A percentile compares a stretch with the other conserved stretches of the same genome.
Evolutionary conservation across 2,888 invertebrate genomes (phyloP).

Genomic region (Altica lythri): DNA sequence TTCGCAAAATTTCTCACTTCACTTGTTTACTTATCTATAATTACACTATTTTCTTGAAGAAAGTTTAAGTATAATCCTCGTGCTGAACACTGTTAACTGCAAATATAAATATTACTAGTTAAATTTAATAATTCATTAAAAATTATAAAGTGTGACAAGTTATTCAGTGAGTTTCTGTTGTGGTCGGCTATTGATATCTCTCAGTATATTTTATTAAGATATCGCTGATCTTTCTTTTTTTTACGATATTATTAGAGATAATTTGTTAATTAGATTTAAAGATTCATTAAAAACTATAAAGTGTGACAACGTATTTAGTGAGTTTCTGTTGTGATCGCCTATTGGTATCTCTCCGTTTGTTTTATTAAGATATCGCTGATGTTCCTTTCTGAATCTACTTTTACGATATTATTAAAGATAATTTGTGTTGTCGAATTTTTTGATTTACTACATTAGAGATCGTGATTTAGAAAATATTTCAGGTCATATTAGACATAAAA

Average conservation of each 20-base stretch:
- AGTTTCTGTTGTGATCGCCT: conserved; percentile 10
- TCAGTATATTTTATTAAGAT: background rate
- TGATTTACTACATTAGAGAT: conserved; percentile 27
- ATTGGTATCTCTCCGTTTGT: conserved; percentile 9
- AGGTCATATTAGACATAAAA: conserved; percentile 27
- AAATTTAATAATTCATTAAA: too few relatives aligned
- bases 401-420: conserved; percentile 22
- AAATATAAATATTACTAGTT: too few relatives aligned
- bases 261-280: too few relatives aligned
- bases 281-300: too few relatives aligned
- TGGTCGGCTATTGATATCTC: conserved; percentile 17
- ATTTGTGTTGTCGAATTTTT: conserved; percentile 27
- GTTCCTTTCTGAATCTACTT: background rate
- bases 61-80: too few relatives aligned
- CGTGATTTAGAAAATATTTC: conserved; percentile 27
- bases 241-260: conserved; percentile 22
- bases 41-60: background rate
- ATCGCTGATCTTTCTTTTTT: background rate
- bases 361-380: background rate
- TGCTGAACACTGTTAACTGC: too few relatives aligned
- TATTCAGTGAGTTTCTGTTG: conserved; percentile 7
- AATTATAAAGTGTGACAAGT: too few relatives aligned
- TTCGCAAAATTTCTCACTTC: conserved; percentile 28
- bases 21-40: conserved; percentile 16
- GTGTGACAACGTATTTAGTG: too few relatives aligned